Evolutionary conservation across 2,888 invertebrate genomes (phyloP), one percentile per base, ranked within the genome.

Genomic region (Orthosia gothica): DNA sequence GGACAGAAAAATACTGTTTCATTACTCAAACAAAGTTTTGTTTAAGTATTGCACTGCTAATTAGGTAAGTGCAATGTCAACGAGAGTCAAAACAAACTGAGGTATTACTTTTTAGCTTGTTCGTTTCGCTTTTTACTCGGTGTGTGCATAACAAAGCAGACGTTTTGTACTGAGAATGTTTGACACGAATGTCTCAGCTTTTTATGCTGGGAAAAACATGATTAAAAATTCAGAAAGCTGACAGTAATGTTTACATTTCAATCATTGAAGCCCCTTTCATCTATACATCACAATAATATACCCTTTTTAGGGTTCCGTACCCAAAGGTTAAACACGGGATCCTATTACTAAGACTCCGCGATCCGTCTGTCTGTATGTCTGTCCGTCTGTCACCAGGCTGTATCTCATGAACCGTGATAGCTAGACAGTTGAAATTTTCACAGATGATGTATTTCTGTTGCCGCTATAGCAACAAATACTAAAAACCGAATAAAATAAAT

Each of bases 51-150:
- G 69, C 70, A 70, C 76, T 67, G 50, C 66, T 86, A 86, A 87
- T 87, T 86, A 87, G 75, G 75, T 82, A 72, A 86, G 78, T 83
- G 83, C 85, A 73, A 64, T 74, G 75, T 72, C 62, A 72, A 75
- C 74, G 61, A 74, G 74, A 77, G 62, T 77, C 78, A 77, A 79
- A 83, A 72, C 40, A 32, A 83, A 83, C 76, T 70, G 57, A 80
- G 74, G 71, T 76, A 84, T 76, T 73, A 80, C 75, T 74, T 78
- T 83, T 77, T 63, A 71, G 58, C 69, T 82, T 64, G 55, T 66
- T 61, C 59, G 52, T 70, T 70, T 65, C 58, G 58, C 57, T 55
- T 64, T 52, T 72, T 73, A 59, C 47, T 59, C 11, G 18, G 66
- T 40, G 5, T 40, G 58, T 54, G 49, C 78, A 62, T n/a, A 12